Conservation (phyloP, 2,113 vertebrate genomes). For the Muntiacus reevesi region DNA sequence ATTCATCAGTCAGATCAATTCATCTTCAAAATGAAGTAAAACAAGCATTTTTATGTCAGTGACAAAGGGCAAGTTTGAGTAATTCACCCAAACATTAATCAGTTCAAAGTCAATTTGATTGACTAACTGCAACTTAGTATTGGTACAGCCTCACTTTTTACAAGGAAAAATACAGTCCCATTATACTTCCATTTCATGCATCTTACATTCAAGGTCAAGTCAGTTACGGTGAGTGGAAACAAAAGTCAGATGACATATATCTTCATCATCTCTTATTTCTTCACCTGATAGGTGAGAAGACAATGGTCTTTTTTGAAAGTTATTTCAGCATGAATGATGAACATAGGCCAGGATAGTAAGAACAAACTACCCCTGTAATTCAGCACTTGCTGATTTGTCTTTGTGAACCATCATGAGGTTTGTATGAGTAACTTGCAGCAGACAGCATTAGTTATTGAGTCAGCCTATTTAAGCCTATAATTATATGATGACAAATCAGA, state of each 20-base stretch:
- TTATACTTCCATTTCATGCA: background rate
- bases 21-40: slow-evolving; percentile 50
- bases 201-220: background rate
- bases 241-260: background rate
- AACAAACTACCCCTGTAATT: slow-evolving; percentile 39
- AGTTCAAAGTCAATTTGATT: slow-evolving; percentile 34
- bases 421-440: slow-evolving; percentile 77
- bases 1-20: slow-evolving; percentile 7
- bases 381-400: slow-evolving; percentile 71
- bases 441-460: slow-evolving; percentile 76
- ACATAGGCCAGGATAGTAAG: background rate
- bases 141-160: background rate
- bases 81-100: slow-evolving; percentile 33
- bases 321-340: slow-evolving; percentile 9
- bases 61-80: slow-evolving; percentile 37
- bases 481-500: slow-evolving; percentile 78
- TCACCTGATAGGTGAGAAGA: background rate
- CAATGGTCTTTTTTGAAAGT: background rate
- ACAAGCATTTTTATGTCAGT: slow-evolving; percentile 24
- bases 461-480: slow-evolving; percentile 76
- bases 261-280: background rate
- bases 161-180: background rate
- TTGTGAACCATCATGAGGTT: slow-evolving; percentile 54
- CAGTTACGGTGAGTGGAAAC: background rate
- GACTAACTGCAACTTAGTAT: background rate